Evolutionary conservation across 1,140 invertebrate species (phyloP).

Genomic region (Pachypsylla venusta): DNA sequence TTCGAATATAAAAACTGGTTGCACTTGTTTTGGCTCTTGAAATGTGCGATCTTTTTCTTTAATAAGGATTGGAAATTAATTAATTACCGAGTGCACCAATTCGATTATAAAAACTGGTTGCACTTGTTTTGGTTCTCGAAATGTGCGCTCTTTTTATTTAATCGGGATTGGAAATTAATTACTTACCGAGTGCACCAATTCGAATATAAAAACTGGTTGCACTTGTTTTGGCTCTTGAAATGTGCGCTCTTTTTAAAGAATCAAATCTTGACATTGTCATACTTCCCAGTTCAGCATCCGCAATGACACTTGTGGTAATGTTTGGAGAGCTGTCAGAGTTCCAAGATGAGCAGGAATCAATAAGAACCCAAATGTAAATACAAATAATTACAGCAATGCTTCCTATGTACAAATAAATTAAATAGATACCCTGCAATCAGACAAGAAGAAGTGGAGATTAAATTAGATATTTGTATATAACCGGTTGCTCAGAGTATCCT

Average conservation of each 20-base stretch:
- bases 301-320: constrained; percentile 23
- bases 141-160: constrained; percentile 43
- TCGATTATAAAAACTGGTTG: constrained; percentile 47
- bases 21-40: constrained; percentile 36
- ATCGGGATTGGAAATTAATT: no score
- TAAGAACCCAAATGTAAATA: constrained; percentile 45
- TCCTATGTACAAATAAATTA: constrained; percentile 47
- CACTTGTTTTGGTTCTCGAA: constrained; percentile 35
- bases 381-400: constrained; percentile 47
- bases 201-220: constrained; percentile 48
- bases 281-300: constrained; percentile 34
- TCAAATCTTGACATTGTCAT: constrained; percentile 37
- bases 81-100: constrained; percentile 48
- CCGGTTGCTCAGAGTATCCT: neutral
- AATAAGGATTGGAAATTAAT: no score
- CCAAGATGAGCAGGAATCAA: constrained; percentile 38
- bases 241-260: constrained; percentile 40
- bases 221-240: constrained; percentile 36
- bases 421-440: constrained; percentile 38
- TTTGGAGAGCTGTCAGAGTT: constrained; percentile 16
- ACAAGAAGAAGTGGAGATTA: neutral
- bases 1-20: constrained; percentile 47
- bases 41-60: constrained; percentile 41
- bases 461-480: neutral
- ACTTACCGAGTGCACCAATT: constrained; percentile 47